Base-by-base conservation (phyloP, 2,888 invertebrate genomes). In the Seira sanloemensis region DNA sequence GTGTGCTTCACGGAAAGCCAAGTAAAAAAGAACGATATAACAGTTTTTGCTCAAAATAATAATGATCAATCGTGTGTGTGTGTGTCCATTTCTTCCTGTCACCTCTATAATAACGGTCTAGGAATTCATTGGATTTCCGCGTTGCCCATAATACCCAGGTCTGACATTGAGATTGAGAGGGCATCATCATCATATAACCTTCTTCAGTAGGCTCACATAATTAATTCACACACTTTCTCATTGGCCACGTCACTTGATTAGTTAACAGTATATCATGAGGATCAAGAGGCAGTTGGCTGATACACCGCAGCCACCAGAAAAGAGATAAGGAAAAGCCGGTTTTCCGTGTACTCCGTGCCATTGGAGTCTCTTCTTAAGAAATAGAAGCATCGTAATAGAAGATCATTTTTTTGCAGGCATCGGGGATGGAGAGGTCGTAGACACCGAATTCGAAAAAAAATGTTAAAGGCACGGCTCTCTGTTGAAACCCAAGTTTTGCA, bases 41-140 rank as follows among this genome's bases (percentile, higher is more conserved):
- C 74, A 79, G 79, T 79, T 79, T 74, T 80, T 80, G 80, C 80
- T 80, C 80, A 80, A 80, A 80, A 9, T 54, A 1, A 58, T 23
- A 37, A n/a, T n/a, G n/a, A n/a, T n/a, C n/a, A n/a, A n/a, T n/a
- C n/a, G n/a, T n/a, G n/a, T n/a, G n/a, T n/a, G n/a, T n/a, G n/a
- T n/a, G n/a, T n/a, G n/a, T n/a, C n/a, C n/a, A n/a, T n/a, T n/a
- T n/a, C n/a, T n/a, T n/a, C n/a, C n/a, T n/a, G n/a, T 2, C 58
- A 54, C n/a, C 21, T 18, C 25, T 54, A 68, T 46, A 16, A 58
- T 72, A 78, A 78, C 78, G 78, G 77, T 72, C 37, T 12, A n/a
- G n/a, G n/a, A n/a, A n/a, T n/a, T n/a, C n/a, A n/a, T n/a, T n/a
- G n/a, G n/a, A n/a, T n/a, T n/a, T n/a, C n/a, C n/a, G n/a, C n/a